A percentile compares a stretch with the other conserved stretches of the same genome.
Conservation (phyloP, 1,140 invertebrate genomes). For the Oscheius sp. region DNA sequence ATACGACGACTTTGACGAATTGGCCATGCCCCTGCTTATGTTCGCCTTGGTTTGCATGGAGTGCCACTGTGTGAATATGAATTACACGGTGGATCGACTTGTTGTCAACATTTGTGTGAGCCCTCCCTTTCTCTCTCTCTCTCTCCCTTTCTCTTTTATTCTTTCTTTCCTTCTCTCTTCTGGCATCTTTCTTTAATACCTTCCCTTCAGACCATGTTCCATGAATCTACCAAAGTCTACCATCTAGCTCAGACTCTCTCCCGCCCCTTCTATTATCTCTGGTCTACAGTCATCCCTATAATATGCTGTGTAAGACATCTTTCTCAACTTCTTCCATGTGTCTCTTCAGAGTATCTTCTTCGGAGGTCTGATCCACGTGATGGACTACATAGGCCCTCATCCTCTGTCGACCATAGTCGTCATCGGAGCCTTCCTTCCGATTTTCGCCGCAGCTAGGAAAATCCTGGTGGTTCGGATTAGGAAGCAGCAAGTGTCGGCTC, state of each 20-base stretch:
- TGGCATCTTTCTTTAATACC: no score
- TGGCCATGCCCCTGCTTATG: not conserved
- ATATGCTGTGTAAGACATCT: not conserved
- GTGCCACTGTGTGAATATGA: not conserved
- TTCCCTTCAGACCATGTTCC: not conserved
- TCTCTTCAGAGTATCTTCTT: no score
- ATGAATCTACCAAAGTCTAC: not conserved
- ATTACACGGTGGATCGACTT: not conserved
- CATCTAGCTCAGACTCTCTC: not conserved
- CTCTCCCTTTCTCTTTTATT: no score
- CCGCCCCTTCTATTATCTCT: not conserved
- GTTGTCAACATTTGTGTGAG: no score
- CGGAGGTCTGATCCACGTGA: not conserved
- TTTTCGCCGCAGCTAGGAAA: not conserved
- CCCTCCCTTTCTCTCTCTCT: no score
- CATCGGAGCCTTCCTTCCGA: not conserved
- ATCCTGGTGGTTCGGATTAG: not conserved
- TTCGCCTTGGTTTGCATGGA: not conserved
- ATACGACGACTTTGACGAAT: not conserved
- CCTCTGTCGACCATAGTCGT: not conserved
- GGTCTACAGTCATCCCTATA: not conserved
- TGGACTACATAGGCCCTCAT: not conserved
- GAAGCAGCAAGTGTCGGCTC: not conserved
- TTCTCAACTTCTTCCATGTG: no score
- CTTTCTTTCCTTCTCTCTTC: no score